These are phyloP conservation scores for Gavialis gangeticus DNA, from an alignment of 2,113 vertebrate species.

Conservation along the genomic window DNA sequence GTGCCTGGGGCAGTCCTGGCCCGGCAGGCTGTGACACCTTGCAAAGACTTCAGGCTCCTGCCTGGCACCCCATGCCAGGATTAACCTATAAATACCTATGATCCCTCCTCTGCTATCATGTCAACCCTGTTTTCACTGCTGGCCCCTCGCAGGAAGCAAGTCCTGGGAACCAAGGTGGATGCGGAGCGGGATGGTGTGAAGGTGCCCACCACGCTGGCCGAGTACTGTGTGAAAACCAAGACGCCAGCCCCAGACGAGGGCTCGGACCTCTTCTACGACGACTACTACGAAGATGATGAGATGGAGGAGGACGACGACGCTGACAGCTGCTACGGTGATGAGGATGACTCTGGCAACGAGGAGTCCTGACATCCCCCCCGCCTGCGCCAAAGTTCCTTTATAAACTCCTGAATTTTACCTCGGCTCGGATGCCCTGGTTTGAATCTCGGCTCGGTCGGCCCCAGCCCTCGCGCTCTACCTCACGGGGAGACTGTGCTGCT, in stretches of 20 bases:
- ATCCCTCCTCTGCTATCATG: neutral
- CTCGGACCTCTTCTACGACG: conserved; percentile 93
- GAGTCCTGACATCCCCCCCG: conserved; percentile 86
- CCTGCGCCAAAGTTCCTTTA: neutral
- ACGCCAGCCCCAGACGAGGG: conserved; percentile 90
- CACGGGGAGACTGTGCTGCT: conserved; percentile 57
- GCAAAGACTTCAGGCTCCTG: accelerated
- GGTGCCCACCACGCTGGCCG: conserved; percentile 93
- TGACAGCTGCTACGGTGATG: conserved; percentile 89
- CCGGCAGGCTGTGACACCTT: neutral
- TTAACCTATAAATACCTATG: too few species aligned
- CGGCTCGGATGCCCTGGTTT: conserved; percentile 65
- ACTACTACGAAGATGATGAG: conserved; percentile 92
- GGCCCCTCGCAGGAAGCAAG: conserved; percentile 87
- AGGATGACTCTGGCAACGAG: conserved; percentile 91
- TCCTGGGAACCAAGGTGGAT: conserved; percentile 91
- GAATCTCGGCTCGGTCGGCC: conserved; percentile 62
- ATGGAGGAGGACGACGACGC: conserved; percentile 84
- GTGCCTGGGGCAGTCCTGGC: accelerated
- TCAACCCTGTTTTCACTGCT: neutral
- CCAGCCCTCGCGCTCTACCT: conserved; percentile 75
- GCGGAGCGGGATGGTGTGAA: conserved; percentile 93
- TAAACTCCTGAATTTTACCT: conserved; percentile 79
- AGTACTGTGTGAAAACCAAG: conserved; percentile 95
- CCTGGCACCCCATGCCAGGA: neutral